Conservation (phyloP, 2,797 vertebrate species). For the Crenuchus spilurus region DNA sequence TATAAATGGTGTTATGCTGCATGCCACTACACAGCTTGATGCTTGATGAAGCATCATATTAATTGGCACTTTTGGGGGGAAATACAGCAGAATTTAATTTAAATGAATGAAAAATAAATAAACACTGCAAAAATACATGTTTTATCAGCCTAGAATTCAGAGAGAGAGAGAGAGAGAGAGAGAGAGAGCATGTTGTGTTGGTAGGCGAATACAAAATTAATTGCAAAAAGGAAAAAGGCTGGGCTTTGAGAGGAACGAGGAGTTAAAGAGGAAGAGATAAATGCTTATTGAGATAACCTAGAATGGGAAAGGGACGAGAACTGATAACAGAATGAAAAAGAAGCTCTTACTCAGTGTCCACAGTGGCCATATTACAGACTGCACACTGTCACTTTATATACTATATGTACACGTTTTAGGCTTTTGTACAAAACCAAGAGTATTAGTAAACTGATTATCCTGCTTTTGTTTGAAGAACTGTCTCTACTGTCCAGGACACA, state of each 20-base stretch:
- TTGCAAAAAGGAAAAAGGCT: slow-evolving; percentile 60
- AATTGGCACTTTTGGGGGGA: slow-evolving; percentile 57
- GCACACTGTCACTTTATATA: not conserved
- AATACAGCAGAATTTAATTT: slow-evolving; percentile 49
- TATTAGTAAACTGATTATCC: too few species aligned
- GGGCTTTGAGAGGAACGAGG: slow-evolving; percentile 54
- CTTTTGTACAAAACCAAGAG: too few species aligned
- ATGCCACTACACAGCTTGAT: slow-evolving; percentile 56
- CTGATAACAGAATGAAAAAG: slow-evolving; percentile 33
- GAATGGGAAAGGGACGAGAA: slow-evolving; percentile 45
- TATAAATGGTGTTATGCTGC: slow-evolving; percentile 35
- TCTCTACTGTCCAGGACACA: too few species aligned
- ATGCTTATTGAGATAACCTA: slow-evolving; percentile 23
- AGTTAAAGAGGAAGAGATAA: slow-evolving; percentile 59
- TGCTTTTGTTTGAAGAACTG: too few species aligned
- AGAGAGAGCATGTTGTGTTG: slow-evolving; percentile 1
- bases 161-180: slow-evolving; percentile 41
- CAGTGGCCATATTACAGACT: not conserved
- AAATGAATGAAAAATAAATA: slow-evolving; percentile 54
- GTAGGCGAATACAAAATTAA: slow-evolving; percentile 60
- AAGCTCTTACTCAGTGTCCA: not conserved
- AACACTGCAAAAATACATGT: too few species aligned
- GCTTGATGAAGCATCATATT: slow-evolving; percentile 63
- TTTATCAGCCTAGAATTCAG: slow-evolving; percentile 59
- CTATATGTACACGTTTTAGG: too few species aligned